A percentile compares a stretch with the other conserved stretches of the same genome.
These are phyloP conservation scores for Eupithecia subfuscata DNA, from an alignment of 2,888 invertebrate species.

Conservation along the genomic window DNA sequence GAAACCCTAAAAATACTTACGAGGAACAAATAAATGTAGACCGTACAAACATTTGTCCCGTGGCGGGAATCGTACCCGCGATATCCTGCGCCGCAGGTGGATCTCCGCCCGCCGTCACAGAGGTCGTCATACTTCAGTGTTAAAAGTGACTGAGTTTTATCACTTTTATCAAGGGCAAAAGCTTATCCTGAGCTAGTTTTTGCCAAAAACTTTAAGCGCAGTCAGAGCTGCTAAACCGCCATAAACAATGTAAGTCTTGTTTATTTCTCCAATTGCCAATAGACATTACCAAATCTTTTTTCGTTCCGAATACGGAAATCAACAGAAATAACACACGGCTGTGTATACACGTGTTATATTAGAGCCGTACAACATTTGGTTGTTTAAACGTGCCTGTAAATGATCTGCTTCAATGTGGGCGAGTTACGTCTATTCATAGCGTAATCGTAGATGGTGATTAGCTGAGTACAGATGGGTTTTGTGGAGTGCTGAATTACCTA, in stretches of 20 bases:
- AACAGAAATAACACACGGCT: neutral
- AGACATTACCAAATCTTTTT: neutral
- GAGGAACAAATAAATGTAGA: too few species aligned
- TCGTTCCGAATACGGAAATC: conserved; percentile 40
- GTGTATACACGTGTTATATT: conserved; percentile 39
- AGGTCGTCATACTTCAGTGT: too few species aligned
- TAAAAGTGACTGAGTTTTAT: too few species aligned
- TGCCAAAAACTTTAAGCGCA: neutral
- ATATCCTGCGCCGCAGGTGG: too few species aligned
- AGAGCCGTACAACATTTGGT: conserved; percentile 24
- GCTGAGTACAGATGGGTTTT: conserved; percentile 10
- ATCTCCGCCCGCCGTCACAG: too few species aligned
- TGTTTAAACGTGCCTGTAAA: conserved; percentile 28
- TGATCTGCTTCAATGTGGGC: conserved; percentile 27
- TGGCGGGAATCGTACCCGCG: too few species aligned
- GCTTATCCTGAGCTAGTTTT: neutral
- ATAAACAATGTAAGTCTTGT: neutral
- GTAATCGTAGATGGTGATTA: conserved; percentile 11
- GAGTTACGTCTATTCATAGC: conserved; percentile 18
- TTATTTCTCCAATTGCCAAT: conserved; percentile 2
- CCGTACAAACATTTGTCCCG: too few species aligned
- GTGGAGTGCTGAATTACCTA: neutral
- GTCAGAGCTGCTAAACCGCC: neutral
- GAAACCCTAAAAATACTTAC: too few species aligned
- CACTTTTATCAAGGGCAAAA: too few species aligned